Evolutionary conservation across 2,113 vertebrate genomes (phyloP).

Genomic region (Phyllopteryx taeniolatus): DNA sequence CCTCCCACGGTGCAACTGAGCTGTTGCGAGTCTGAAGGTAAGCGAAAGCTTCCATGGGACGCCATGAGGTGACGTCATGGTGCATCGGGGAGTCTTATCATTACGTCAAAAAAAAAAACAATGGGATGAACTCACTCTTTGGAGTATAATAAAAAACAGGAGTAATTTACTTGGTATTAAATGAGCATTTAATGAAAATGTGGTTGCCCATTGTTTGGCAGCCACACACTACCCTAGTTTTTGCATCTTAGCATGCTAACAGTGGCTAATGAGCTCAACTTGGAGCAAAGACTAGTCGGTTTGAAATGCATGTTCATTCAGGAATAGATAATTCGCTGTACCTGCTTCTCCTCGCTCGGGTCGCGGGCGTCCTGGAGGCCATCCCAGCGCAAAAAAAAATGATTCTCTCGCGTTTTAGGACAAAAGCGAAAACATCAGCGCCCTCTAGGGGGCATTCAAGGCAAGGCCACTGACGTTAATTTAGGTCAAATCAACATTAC

Average conservation of each 20-base stretch:
- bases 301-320: background rate
- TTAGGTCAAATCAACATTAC: too few species aligned
- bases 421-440: too few species aligned
- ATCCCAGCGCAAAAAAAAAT: too few species aligned
- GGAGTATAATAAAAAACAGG: background rate
- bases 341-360: too few species aligned
- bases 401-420: too few species aligned
- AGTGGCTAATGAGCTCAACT: background rate
- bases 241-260: background rate
- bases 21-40: constrained; percentile 36
- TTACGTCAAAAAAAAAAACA: background rate
- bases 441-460: too few species aligned
- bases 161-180: background rate
- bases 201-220: background rate
- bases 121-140: background rate
- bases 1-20: constrained; percentile 47
- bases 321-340: background rate
- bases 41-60: background rate
- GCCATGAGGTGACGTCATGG: background rate
- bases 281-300: background rate
- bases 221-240: background rate
- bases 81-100: too few species aligned
- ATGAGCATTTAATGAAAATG: background rate
- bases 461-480: too few species aligned
- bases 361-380: too few species aligned